A percentile compares a stretch with the other conserved stretches of the same genome.
phyloP scores from a whole-genome alignment of 2,113 vertebrate species.

The Hepsetus odoe region DNA sequence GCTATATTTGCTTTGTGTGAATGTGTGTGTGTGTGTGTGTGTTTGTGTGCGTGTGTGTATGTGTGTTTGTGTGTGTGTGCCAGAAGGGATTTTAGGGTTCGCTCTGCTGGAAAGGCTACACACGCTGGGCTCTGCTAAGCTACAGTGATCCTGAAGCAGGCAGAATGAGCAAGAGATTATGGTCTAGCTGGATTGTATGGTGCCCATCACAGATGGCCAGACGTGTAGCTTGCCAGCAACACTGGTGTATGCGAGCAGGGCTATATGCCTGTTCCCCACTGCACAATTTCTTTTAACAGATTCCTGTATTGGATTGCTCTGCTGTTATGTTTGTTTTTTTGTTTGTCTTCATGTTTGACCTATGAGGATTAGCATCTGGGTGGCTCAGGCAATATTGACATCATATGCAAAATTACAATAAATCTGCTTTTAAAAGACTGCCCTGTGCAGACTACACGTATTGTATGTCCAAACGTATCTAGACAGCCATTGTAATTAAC shows the following conservation, averaged over 20 bases:
- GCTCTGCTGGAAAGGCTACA: conserved; percentile 57
- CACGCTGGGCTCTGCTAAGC: conserved; percentile 67
- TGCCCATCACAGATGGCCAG: conserved; percentile 39
- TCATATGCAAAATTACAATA: conserved; percentile 33
- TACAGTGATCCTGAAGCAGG: conserved; percentile 62
- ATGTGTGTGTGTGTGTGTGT: conserved; percentile 24
- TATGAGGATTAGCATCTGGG: neutral
- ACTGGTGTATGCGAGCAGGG: conserved; percentile 1
- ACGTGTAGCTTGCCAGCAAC: neutral
- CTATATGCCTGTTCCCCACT: neutral
- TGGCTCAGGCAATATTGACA: conserved; percentile 34
- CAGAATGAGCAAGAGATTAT: conserved; percentile 68
- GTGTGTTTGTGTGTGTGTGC: conserved; percentile 41
- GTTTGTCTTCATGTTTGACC: conserved; percentile 16
- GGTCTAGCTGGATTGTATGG: conserved; percentile 43
- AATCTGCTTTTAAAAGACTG: conserved; percentile 15
- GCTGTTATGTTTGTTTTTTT: neutral
- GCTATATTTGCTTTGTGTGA: no score
- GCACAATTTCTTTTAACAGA: neutral
- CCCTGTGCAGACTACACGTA: neutral
- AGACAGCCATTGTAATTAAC: neutral
- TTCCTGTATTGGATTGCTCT: neutral
- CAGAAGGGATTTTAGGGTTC: conserved; percentile 63
- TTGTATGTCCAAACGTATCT: neutral
- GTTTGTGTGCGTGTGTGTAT: conserved; percentile 25